Conservation (phyloP, 2,888 invertebrate species). For the Cephus runcator region DNA sequence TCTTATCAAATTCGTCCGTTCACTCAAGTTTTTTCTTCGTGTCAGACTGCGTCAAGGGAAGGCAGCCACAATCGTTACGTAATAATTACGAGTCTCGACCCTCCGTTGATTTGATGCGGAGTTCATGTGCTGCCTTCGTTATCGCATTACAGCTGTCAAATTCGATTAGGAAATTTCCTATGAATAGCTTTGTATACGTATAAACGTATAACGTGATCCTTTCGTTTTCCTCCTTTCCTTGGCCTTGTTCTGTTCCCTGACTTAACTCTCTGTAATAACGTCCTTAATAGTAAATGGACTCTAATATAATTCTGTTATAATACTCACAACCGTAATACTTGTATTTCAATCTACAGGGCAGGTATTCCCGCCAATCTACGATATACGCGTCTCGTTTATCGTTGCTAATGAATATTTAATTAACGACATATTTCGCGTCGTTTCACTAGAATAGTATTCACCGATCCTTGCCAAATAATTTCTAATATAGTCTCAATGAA, state of each 20-base stretch:
- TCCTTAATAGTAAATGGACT: constrained; percentile 27
- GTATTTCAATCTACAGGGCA: constrained; percentile 51
- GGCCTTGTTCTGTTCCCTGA: constrained; percentile 1
- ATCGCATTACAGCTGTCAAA: not conserved
- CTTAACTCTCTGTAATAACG: not conserved
- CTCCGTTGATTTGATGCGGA: not conserved
- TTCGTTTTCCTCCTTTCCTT: constrained; percentile 6
- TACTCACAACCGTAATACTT: constrained; percentile 61
- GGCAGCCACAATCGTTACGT: too few relatives aligned
- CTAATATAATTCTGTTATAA: constrained; percentile 30
- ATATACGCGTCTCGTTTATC: not conserved
- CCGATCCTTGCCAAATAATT: not conserved
- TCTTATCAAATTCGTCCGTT: not conserved
- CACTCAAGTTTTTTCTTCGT: too few relatives aligned
- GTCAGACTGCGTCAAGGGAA: not conserved
- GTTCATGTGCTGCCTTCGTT: not conserved
- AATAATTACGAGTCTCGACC: not conserved
- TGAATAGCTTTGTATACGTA: constrained; percentile 1
- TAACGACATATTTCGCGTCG: not conserved
- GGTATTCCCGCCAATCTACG: constrained; percentile 16
- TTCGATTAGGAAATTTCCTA: not conserved
- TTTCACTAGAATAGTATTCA: not conserved
- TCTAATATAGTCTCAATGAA: not conserved
- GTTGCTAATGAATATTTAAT: constrained; percentile 1
- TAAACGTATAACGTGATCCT: constrained; percentile 11